phyloP scores from a whole-genome alignment of 2,888 invertebrate genomes.

The Biston stratarius region DNA sequence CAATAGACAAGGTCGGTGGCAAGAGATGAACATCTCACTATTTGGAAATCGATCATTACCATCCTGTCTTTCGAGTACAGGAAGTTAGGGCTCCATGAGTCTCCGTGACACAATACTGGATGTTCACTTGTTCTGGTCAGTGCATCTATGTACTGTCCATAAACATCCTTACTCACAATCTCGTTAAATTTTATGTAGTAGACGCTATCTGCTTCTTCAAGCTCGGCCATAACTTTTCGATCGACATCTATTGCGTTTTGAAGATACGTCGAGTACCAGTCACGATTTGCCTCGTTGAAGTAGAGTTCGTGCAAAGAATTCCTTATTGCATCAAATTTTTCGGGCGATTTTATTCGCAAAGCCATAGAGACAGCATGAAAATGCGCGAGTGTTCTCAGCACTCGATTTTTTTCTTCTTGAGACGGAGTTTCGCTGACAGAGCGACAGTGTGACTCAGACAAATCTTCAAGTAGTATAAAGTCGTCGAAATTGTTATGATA shows the following conservation, averaged over 20 bases:
- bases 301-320: slow-evolving; percentile 56
- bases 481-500: slow-evolving; percentile 59
- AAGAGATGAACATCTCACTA: slow-evolving; percentile 60
- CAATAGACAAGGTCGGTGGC: slow-evolving; percentile 61
- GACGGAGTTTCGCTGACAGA: slow-evolving; percentile 52
- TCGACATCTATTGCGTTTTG: slow-evolving; percentile 57
- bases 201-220: slow-evolving; percentile 53
- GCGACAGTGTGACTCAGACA: slow-evolving; percentile 52
- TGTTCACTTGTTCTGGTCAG: slow-evolving; percentile 48
- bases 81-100: slow-evolving; percentile 67
- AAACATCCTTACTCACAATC: slow-evolving; percentile 53
- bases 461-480: slow-evolving; percentile 65
- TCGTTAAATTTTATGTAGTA: slow-evolving; percentile 62
- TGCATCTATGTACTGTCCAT: slow-evolving; percentile 54
- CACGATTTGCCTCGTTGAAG: slow-evolving; percentile 56
- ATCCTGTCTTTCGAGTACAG: slow-evolving; percentile 54
- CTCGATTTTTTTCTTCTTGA: slow-evolving; percentile 51
- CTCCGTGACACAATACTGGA: slow-evolving; percentile 64
- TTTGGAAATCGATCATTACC: slow-evolving; percentile 65
- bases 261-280: slow-evolving; percentile 60
- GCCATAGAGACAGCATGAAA: slow-evolving; percentile 66
- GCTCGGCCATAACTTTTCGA: slow-evolving; percentile 53
- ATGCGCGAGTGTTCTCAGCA: slow-evolving; percentile 62
- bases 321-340: slow-evolving; percentile 53
- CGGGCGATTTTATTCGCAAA: slow-evolving; percentile 54